Base-by-base conservation (phyloP, 2,797 vertebrate species). In the Neomorphus geoffroyi region DNA sequence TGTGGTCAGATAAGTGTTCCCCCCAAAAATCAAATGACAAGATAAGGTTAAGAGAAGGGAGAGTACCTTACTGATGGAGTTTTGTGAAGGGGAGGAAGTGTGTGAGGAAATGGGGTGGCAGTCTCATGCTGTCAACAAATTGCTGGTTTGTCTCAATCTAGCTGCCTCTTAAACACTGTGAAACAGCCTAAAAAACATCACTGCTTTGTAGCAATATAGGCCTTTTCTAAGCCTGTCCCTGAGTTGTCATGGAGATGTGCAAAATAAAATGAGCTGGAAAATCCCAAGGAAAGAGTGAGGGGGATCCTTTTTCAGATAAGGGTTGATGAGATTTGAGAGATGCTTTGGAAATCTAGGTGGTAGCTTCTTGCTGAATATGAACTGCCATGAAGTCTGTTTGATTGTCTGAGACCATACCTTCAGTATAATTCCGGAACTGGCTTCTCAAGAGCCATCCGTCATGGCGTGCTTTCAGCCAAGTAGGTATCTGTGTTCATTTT, bases 221-320 rank as follows among this genome's bases (percentile, higher is more conserved):
- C 92, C 86, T 72, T 71, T 41, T 70, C 53, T 19, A 51, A 33
- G 35, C 57, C 62, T 83, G 41, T 26, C 80, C 56, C 89, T 14
- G 28, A 74, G 96, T 96, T 96, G 96, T 96, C 94, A 96, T 96
- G 95, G 96, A 91, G 87, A 96, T 71, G 5, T 74, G 91, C 43
- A 85, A 95, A 92, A 85, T 92, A 82, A 91, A 91, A 70, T 46
- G 71, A 93, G 26, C 28, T 82, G 53, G 75, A 95, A 87, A 84
- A 85, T 82, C 78, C 74, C 28, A 19, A 11, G 48, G 60, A 48
- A 80, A 8, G 39, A n/a, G 9, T 6, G 24, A n/a, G 18, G 10
- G 39, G 10, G 14, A 46, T 79, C 18, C 22, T 27, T 81, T 75
- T 28, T n/a, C 35, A 27, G 43, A 21, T 30, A 7, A 13, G 6